Conservation (phyloP, 2,797 vertebrate species). For the Rallus crepitans region DNA sequence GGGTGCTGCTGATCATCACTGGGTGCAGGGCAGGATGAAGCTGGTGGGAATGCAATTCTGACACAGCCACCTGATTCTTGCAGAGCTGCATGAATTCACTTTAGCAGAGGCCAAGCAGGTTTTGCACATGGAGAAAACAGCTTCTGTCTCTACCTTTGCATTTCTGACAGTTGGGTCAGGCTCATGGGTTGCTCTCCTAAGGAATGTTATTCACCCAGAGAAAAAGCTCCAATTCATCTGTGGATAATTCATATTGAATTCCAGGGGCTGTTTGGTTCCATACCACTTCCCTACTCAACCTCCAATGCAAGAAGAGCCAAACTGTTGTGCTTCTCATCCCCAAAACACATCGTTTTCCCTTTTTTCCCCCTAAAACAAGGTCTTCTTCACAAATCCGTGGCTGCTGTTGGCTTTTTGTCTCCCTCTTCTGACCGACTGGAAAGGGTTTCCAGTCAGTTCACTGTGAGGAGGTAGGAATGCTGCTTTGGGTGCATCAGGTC, state of each 20-base stretch:
- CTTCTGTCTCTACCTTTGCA: neutral
- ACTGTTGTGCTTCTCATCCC: neutral
- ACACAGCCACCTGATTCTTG: neutral
- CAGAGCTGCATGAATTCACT: neutral
- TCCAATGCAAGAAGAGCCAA: neutral
- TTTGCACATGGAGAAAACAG: neutral
- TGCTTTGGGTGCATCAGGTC: fast-evolving
- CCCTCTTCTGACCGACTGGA: neutral
- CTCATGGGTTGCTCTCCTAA: neutral
- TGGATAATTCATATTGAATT: neutral
- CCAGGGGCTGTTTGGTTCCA: neutral
- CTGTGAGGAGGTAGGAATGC: neutral
- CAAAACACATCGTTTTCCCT: neutral
- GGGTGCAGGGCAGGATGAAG: neutral
- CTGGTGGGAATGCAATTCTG: fast-evolving
- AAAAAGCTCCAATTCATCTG: neutral
- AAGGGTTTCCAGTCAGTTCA: neutral
- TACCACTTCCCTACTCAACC: neutral
- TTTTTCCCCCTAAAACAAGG: neutral
- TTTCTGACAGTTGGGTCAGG: neutral
- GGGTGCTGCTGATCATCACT: neutral
- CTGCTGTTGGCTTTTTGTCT: neutral
- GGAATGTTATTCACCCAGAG: neutral
- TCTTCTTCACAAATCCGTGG: neutral
- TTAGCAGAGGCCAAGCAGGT: neutral